Evolutionary conservation across 2,888 invertebrate genomes (phyloP).

Genomic region (Steinernema hermaphroditum): DNA sequence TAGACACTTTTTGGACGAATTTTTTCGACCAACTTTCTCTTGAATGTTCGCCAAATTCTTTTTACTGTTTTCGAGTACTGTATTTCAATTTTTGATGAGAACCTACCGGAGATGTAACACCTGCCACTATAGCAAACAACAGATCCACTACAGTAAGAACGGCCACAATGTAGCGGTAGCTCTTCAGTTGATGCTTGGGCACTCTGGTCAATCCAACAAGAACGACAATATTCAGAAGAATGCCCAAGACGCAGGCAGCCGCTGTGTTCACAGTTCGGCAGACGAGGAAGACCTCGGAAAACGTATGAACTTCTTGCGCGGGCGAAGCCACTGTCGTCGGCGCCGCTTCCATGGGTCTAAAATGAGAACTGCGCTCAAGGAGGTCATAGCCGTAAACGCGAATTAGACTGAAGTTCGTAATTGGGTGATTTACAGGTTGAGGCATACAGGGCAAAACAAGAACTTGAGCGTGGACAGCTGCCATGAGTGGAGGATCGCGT

Average conservation of each 20-base stretch:
- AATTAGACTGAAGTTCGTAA: background rate
- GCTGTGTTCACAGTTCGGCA: background rate
- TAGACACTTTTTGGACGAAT: background rate
- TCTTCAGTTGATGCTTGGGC: background rate
- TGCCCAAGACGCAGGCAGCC: background rate
- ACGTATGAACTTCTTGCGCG: too few relatives aligned
- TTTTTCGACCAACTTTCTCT: background rate
- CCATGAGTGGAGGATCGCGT: background rate
- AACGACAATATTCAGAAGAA: background rate
- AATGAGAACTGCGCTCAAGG: background rate
- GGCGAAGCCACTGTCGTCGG: too few relatives aligned
- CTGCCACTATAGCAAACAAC: background rate
- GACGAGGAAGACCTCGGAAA: background rate
- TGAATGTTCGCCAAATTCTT: background rate
- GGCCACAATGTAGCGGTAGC: conserved; percentile 3
- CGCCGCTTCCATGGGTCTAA: background rate
- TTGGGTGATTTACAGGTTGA: background rate
- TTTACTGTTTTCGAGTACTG: background rate
- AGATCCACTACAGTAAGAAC: background rate
- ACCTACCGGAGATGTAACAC: background rate
- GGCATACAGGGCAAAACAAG: background rate
- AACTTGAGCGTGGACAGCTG: background rate
- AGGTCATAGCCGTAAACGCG: background rate
- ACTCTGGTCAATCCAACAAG: background rate
- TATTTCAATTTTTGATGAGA: background rate